Evolutionary conservation across 2,113 vertebrate genomes (phyloP), one percentile per base, ranked within the genome.

Genomic region (Eublepharis macularius): DNA sequence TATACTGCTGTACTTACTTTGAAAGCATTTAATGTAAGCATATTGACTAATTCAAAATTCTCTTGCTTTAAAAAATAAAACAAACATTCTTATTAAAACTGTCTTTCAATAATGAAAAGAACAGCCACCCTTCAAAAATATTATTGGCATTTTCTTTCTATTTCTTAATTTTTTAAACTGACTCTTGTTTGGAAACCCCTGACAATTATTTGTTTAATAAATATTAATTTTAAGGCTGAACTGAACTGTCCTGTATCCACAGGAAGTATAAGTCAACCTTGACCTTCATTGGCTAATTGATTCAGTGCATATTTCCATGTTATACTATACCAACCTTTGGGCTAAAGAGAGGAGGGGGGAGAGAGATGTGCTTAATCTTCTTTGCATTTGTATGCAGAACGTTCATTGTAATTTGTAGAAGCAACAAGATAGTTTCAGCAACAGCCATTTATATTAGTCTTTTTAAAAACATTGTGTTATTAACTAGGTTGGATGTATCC

Each of bases 401-500:
- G 4, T 87, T 94, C 86, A 84, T 82, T 70, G 9, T 63, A 86
- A 76, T 88, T 94, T 93, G 76, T 74, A 32, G 72, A 88, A 90
- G 74, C 41, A 41, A 69, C 57, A 89, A 34, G 86, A 60, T 92
- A 82, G 78, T 21, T 4, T 36, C 81, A 86, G 73, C 85, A 91
- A 86, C 85, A 89, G 29, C 88, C 29, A 81, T 91, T 91, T 24
- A 80, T 90, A 92, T 90, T 75, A 90, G 80, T 91, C 70, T 86
- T 92, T 54, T 91, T 93, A 87, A 90, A 88, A 92, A 72, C 70
- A 85, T 90, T 94, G 85, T 83, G 57, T 93, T 93, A 89, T 93
- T 94, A 94, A 88, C 91, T 19, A 81, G 65, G 87, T 92, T 93
- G 90, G 91, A 92, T 92, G 63, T 84, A 90, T 91, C 86, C 85